A percentile compares a stretch with the other conserved stretches of the same genome.
phyloP scores from a whole-genome alignment of 2,113 vertebrate species.

The Garra rufa region DNA sequence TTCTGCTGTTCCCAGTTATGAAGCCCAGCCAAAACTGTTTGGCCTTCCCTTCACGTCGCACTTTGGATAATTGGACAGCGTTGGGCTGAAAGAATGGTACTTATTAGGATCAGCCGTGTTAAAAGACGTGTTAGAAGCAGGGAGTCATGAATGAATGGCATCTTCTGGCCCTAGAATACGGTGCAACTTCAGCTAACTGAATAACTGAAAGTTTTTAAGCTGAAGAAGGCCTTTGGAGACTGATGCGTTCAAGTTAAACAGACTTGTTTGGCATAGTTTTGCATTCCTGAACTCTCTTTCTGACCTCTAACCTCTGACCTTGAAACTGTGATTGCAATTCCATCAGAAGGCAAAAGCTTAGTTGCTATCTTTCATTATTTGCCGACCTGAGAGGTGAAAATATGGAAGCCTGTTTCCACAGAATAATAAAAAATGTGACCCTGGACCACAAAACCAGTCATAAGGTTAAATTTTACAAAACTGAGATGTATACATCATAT shows the following conservation, averaged over 20 bases:
- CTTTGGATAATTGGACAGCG: slow-evolving; percentile 37
- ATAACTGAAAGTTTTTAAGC: background rate
- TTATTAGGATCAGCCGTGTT: slow-evolving; percentile 33
- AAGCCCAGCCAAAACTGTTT: slow-evolving; percentile 20
- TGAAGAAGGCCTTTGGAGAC: background rate
- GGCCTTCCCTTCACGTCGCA: slow-evolving; percentile 1
- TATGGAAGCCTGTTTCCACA: too few species aligned
- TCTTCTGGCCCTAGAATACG: background rate
- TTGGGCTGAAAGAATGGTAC: background rate
- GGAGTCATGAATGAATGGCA: background rate
- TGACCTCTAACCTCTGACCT: slow-evolving; percentile 36
- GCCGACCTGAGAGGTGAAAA: slow-evolving; percentile 2
- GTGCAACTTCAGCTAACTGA: background rate
- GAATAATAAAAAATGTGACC: too few species aligned
- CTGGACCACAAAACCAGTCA: too few species aligned
- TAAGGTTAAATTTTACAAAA: too few species aligned
- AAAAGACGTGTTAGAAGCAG: slow-evolving; percentile 22
- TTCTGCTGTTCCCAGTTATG: slow-evolving; percentile 21
- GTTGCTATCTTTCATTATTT: background rate
- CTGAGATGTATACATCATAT: too few species aligned
- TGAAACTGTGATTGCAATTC: slow-evolving; percentile 27
- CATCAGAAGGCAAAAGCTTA: slow-evolving; percentile 8
- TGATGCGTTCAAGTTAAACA: background rate
- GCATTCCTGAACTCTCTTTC: slow-evolving; percentile 1
- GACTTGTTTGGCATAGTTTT: background rate